These are phyloP conservation scores for Balanococcus diminutus DNA, from an alignment of 2,888 invertebrate genomes.

Conservation along the genomic window DNA sequence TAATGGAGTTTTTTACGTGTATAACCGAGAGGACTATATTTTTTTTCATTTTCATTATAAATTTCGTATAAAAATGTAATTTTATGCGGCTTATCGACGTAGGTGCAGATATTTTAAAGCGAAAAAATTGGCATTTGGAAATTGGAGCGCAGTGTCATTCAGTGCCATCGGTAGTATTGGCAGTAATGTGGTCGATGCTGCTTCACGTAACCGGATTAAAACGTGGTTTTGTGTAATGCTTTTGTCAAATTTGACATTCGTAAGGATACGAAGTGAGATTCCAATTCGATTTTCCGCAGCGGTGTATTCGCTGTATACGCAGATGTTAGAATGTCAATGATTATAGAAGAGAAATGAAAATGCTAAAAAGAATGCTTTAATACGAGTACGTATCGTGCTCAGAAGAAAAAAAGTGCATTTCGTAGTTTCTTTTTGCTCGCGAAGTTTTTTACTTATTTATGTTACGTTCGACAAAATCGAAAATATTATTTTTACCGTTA, in stretches of 20 bases:
- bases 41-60: not conserved
- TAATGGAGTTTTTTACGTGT: slow-evolving; percentile 23
- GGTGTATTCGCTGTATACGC: not conserved
- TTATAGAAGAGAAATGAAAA: not conserved
- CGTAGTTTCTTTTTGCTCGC: not conserved
- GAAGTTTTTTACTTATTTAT: not conserved
- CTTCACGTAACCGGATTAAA: not conserved
- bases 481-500: slow-evolving; percentile 4
- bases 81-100: not conserved
- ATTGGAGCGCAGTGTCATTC: no score
- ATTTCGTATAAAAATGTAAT: not conserved
- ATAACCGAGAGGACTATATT: not conserved
- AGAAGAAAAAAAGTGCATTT: not conserved
- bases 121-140: not conserved
- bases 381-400: not conserved
- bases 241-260: slow-evolving; percentile 7
- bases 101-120: not conserved
- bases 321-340: slow-evolving; percentile 7
- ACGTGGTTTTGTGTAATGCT: not conserved
- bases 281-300: not conserved
- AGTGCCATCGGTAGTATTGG: not conserved
- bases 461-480: not conserved
- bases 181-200: not conserved
- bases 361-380: not conserved
- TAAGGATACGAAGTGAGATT: not conserved